A percentile compares a stretch with the other conserved stretches of the same genome.
These are phyloP conservation scores for Oreonectes daqikongensis DNA, from an alignment of 2,797 vertebrate species.

Conservation along the genomic window DNA sequence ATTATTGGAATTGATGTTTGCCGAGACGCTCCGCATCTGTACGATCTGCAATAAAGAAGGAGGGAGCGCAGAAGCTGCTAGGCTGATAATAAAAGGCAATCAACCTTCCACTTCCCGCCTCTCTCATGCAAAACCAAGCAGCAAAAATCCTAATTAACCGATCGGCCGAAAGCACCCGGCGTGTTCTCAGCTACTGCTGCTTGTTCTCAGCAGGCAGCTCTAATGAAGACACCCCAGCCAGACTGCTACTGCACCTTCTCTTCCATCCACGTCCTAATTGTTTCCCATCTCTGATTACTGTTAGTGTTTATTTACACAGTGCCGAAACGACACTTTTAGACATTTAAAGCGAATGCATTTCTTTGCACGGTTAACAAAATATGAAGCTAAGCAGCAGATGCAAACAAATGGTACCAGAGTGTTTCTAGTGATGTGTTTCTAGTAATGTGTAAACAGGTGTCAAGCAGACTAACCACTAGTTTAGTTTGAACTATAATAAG, in stretches of 20 bases:
- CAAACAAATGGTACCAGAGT: background rate
- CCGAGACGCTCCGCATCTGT: slow-evolving; percentile 74
- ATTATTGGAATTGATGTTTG: slow-evolving; percentile 81
- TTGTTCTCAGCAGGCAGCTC: slow-evolving; percentile 40
- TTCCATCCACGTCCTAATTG: slow-evolving; percentile 22
- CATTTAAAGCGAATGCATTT: background rate
- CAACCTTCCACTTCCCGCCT: slow-evolving; percentile 76
- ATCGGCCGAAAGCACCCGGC: slow-evolving; percentile 61
- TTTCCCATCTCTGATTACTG: slow-evolving; percentile 32
- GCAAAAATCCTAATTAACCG: slow-evolving; percentile 82
- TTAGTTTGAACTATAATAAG: too few relatives aligned
- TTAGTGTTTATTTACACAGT: slow-evolving; percentile 10
- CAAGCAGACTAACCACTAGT: too few relatives aligned
- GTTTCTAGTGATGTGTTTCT: background rate
- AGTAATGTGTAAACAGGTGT: background rate
- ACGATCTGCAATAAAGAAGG: slow-evolving; percentile 74
- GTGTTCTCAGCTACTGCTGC: slow-evolving; percentile 57
- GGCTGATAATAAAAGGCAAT: slow-evolving; percentile 80
- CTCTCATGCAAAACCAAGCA: slow-evolving; percentile 71
- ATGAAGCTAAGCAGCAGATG: background rate
- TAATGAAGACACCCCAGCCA: slow-evolving; percentile 42
- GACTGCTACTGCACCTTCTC: slow-evolving; percentile 23
- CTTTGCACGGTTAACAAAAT: background rate
- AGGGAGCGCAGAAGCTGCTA: slow-evolving; percentile 68
- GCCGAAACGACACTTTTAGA: background rate